Base-by-base conservation (phyloP, 1,140 invertebrate genomes). In the Nephila pilipes region DNA sequence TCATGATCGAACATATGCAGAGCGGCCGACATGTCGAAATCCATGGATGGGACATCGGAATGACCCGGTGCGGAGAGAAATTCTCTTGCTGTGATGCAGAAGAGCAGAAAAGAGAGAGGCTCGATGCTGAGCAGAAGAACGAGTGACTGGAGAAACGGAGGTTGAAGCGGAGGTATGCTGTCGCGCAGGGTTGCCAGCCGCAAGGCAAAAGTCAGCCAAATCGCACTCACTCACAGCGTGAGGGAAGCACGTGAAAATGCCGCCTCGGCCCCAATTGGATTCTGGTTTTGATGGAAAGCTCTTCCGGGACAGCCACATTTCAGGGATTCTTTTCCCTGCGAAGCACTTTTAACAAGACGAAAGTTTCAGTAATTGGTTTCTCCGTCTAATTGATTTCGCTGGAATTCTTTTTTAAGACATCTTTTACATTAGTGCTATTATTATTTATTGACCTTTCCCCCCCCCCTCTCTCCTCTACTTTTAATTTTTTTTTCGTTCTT, bases 131-230 rank as follows among this genome's bases (percentile, higher is more conserved):
- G 58, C 58, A 20, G 58, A 18, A 22, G 58, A 75, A 32, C 69
- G 12, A 32, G 29, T 75, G 12, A 36, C 29, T 75, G 18, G 29
- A 36, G 32, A 14, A 75, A 18, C 14, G 63, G 63, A n/a, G n/a
- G n/a, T n/a, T 60, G 16, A 18, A 75, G 29, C 69, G 69, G 69
- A 32, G 69, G 69, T 75, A 75, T 75, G 25, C 69, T 36, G 32
- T 29, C 25, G 25, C 29, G 25, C 25, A 32, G 69, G 69, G 25
- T 75, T 29, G 25, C 69, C 25, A 36, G 25, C 29, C 12, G 6
- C 25, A 12, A 75, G 14, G 25, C 69, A 75, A 75, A 75, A 75
- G 69, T 75, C 69, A 75, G 69, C 69, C 69, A 75, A 75, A 75
- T 75, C 69, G 29, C 29, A 36, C 12, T 29, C 69, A 22, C 58